These are phyloP conservation scores for Crotalus tigris DNA, from an alignment of 2,113 vertebrate species.

Conservation along the genomic window DNA sequence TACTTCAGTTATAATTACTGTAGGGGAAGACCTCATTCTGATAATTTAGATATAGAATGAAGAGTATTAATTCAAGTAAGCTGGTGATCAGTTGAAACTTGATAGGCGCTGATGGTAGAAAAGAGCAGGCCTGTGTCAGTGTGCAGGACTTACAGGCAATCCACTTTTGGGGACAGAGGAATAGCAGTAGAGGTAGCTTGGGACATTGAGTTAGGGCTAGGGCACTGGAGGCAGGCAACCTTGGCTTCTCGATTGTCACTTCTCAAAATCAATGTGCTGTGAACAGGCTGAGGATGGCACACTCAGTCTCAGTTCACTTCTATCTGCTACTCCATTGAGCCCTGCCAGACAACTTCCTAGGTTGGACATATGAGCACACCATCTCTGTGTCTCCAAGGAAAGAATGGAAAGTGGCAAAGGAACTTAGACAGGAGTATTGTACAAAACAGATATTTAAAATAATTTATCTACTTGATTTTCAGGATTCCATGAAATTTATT, in stretches of 20 bases:
- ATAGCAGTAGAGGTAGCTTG: too few relatives aligned
- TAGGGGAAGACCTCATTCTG: neutral
- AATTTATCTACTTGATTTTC: too few relatives aligned
- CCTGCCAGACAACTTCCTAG: neutral
- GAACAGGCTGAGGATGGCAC: neutral
- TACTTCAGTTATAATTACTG: neutral
- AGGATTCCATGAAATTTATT: too few relatives aligned
- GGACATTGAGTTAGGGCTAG: too few relatives aligned
- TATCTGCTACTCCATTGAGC: neutral
- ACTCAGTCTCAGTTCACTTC: neutral
- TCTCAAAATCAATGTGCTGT: neutral
- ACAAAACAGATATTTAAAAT: neutral
- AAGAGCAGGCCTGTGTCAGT: too few relatives aligned
- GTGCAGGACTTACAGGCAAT: too few relatives aligned
- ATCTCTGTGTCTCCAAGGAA: neutral
- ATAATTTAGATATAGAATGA: neutral
- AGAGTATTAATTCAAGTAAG: neutral
- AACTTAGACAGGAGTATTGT: neutral
- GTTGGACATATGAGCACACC: neutral
- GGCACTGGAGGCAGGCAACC: neutral
- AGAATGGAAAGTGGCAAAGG: neutral
- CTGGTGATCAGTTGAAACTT: neutral
- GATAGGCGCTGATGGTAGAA: neutral
- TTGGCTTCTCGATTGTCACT: neutral
- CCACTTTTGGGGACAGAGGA: too few relatives aligned